These are phyloP conservation scores for Hymenopus coronatus DNA, from an alignment of 2,888 invertebrate genomes.

Conservation along the genomic window DNA sequence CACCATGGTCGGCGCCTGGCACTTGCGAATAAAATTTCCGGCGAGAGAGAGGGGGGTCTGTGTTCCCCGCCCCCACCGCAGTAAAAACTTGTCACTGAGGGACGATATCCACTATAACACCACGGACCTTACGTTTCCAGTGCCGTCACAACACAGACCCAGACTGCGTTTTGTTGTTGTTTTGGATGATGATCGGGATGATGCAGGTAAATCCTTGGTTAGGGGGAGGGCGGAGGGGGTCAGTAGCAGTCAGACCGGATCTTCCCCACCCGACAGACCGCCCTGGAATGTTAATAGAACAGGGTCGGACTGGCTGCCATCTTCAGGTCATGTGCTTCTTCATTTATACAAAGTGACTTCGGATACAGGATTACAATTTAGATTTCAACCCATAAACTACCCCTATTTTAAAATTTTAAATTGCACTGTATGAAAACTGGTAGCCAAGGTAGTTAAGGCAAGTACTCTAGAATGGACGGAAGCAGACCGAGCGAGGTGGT, in stretches of 20 bases:
- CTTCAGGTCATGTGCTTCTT: too few species aligned
- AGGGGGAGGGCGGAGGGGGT: too few species aligned
- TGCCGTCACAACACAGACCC: neutral
- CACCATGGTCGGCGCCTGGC: neutral
- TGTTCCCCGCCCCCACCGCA: neutral
- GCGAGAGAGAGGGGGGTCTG: neutral
- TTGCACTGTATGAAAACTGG: too few species aligned
- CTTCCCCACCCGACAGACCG: neutral
- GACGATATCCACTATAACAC: too few species aligned
- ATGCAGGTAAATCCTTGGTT: neutral
- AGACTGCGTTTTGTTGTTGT: neutral
- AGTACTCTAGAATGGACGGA: too few species aligned
- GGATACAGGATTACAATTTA: too few species aligned
- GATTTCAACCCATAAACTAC: too few species aligned
- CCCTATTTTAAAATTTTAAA: too few species aligned
- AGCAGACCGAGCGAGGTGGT: too few species aligned
- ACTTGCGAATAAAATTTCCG: neutral
- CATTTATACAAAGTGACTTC: too few species aligned
- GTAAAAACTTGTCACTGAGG: neutral
- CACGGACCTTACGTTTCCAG: neutral
- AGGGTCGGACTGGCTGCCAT: constrained; percentile 2
- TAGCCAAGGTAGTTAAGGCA: too few species aligned
- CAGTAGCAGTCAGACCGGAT: neutral
- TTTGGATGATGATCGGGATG: neutral
- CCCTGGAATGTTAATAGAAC: constrained; percentile 12